phyloP scores from a whole-genome alignment of 1,140 invertebrate genomes.

The Callitettix versicolor region DNA sequence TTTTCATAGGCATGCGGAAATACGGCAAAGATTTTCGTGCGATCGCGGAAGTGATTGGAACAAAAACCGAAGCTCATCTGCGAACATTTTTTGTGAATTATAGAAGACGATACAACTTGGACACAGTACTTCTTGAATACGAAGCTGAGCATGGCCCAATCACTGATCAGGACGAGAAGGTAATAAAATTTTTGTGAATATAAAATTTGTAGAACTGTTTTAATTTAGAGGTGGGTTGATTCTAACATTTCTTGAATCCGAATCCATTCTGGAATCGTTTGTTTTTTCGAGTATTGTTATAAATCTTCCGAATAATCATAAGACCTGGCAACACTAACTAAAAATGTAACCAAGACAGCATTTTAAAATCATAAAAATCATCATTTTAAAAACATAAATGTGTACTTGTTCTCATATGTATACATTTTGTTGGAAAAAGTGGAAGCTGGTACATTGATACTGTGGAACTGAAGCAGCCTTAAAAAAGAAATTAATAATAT shows the following conservation, averaged over 20 bases:
- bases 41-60: slow-evolving; percentile 89
- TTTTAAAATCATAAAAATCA: no score
- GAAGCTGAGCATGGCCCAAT: slow-evolving; percentile 62
- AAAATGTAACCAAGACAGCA: no score
- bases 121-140: slow-evolving; percentile 79
- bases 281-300: no score
- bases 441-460: no score
- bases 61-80: slow-evolving; percentile 87
- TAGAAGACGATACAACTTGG: slow-evolving; percentile 79
- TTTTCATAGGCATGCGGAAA: slow-evolving; percentile 57
- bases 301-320: no score
- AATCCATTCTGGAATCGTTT: no score
- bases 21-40: slow-evolving; percentile 94
- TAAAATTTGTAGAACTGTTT: not conserved
- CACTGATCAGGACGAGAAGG: slow-evolving; percentile 5
- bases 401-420: no score
- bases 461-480: no score
- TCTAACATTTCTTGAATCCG: not conserved
- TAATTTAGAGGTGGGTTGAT: not conserved
- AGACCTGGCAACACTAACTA: no score
- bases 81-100: slow-evolving; percentile 86
- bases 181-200: not conserved
- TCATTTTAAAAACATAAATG: no score
- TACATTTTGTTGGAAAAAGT: no score
- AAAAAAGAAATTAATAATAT: no score